Conservation (phyloP, 2,888 invertebrate species). For the Syritta pipiens region DNA sequence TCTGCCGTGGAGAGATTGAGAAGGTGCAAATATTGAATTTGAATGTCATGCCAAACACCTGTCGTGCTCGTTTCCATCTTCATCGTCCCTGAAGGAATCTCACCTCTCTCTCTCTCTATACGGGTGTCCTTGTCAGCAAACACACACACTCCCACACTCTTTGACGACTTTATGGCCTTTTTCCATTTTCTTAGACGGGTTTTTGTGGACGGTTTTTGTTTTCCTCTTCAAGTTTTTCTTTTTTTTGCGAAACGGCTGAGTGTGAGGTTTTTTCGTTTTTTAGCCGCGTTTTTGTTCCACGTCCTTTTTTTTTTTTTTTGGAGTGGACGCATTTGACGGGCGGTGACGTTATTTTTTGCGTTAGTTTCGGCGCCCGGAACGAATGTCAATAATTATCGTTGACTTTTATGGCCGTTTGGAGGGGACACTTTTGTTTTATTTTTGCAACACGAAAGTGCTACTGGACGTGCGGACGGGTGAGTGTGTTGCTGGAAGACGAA, state of each 20-base stretch:
- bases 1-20: too few relatives aligned
- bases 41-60: constrained; percentile 40
- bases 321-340: background rate
- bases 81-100: background rate
- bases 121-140: background rate
- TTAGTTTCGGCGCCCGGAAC: constrained; percentile 21
- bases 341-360: background rate
- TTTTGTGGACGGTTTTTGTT: background rate
- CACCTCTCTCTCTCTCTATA: background rate
- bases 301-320: background rate
- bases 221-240: background rate
- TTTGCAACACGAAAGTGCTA: background rate
- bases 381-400: constrained; percentile 45
- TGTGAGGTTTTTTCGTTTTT: too few relatives aligned
- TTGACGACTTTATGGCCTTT: background rate
- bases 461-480: too few relatives aligned
- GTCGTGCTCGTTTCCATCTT: constrained; percentile 36
- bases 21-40: constrained; percentile 53
- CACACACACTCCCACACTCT: too few relatives aligned
- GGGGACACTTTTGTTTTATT: constrained; percentile 10
- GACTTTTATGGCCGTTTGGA: constrained; percentile 30
- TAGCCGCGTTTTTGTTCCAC: too few relatives aligned
- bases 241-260: too few relatives aligned
- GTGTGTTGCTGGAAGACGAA: too few relatives aligned
- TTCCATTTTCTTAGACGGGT: constrained; percentile 5